These are phyloP conservation scores for Tolypeutes matacus DNA, from an alignment of 2,797 vertebrate genomes.

Conservation along the genomic window DNA sequence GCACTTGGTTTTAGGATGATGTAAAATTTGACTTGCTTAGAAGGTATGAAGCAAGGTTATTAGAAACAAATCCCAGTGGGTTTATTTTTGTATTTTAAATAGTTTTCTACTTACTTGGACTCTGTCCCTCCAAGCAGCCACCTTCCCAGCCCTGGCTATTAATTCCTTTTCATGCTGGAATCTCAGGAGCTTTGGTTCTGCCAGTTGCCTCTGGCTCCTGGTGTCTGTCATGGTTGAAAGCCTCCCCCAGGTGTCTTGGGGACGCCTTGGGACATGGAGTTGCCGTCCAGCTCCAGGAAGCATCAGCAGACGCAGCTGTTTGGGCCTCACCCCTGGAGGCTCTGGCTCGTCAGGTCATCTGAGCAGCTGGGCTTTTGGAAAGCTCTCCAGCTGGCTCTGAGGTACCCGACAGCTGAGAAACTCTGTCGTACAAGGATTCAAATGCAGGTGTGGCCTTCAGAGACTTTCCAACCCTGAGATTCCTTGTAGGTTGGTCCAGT, in stretches of 20 bases:
- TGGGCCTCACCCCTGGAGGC: background rate
- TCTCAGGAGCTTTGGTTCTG: background rate
- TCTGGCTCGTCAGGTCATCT: background rate
- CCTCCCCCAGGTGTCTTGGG: background rate
- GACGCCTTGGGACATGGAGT: no score
- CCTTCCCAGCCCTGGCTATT: background rate
- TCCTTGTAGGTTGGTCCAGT: background rate
- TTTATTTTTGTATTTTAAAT: background rate
- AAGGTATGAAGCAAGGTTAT: background rate
- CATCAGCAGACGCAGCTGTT: background rate
- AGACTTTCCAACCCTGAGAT: background rate
- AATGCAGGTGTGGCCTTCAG: background rate
- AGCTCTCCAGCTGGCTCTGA: background rate
- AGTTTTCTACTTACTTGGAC: background rate
- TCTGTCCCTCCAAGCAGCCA: background rate
- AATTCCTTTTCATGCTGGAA: background rate
- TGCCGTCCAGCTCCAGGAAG: no score
- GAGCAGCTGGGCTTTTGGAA: background rate
- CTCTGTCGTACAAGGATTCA: background rate
- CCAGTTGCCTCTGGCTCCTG: background rate
- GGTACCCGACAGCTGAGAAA: background rate
- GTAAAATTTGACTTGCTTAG: background rate
- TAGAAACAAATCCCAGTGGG: background rate
- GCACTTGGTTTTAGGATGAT: background rate
- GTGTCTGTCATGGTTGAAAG: rapidly evolving